Evolutionary conservation across 2,113 vertebrate species (phyloP).

Genomic region (Phodopus roborovskii): DNA sequence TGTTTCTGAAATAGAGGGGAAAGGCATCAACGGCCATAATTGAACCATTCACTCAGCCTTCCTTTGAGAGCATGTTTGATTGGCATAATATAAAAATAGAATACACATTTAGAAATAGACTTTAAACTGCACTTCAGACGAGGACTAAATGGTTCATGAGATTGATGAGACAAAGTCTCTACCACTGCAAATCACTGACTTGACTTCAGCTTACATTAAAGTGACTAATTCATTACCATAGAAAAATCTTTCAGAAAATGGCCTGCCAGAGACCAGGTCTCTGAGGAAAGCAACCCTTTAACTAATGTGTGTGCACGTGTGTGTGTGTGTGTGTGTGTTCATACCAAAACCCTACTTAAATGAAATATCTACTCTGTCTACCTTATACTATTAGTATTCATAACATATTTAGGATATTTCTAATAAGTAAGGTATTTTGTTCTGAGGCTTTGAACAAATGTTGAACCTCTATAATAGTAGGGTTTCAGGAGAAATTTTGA

Average conservation of each 20-base stretch:
- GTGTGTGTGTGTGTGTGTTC: not conserved
- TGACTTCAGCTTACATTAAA: slow-evolving; percentile 73
- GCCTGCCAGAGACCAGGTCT: not conserved
- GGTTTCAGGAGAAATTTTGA: not conserved
- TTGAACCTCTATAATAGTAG: not conserved
- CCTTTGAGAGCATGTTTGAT: slow-evolving; percentile 80
- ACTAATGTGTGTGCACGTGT: not conserved
- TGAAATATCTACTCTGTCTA: not conserved
- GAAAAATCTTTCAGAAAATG: slow-evolving; percentile 57
- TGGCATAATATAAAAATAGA: slow-evolving; percentile 82
- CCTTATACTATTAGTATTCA: not conserved
- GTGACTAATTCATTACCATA: slow-evolving; percentile 69
- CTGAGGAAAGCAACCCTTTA: slow-evolving; percentile 4
- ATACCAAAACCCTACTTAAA: not conserved
- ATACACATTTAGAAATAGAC: slow-evolving; percentile 76
- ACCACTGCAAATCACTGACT: slow-evolving; percentile 72
- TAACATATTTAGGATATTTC: not conserved
- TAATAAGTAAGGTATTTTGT: not conserved
- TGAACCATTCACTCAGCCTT: slow-evolving; percentile 75
- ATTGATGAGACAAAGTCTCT: slow-evolving; percentile 77
- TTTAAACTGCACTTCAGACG: slow-evolving; percentile 77
- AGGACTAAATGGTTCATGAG: slow-evolving; percentile 75
- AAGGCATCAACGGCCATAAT: slow-evolving; percentile 74
- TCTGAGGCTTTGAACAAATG: not conserved
- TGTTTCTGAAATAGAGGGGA: slow-evolving; percentile 73